A percentile compares a stretch with the other conserved stretches of the same genome.
Evolutionary conservation across 1,140 invertebrate genomes (phyloP).

Genomic region (Aporrectodea caliginosa): DNA sequence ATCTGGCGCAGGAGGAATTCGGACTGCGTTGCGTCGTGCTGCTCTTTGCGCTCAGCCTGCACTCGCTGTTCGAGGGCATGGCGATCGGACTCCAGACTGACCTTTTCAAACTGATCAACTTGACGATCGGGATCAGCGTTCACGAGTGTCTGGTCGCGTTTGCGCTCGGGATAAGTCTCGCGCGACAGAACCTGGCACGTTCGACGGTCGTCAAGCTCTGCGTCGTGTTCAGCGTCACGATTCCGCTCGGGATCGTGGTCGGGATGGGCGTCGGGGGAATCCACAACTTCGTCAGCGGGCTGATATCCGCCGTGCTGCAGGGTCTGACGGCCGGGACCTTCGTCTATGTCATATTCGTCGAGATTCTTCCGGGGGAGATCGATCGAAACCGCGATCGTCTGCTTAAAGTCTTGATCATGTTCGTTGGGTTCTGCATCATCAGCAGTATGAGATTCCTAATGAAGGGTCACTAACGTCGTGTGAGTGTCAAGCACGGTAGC

Average conservation of each 20-base stretch:
- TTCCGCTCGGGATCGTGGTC: conserved; percentile 54
- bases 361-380: conserved; percentile 44
- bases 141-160: conserved; percentile 55
- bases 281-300: conserved; percentile 32
- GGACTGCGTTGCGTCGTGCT: conserved; percentile 47
- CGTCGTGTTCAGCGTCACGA: conserved; percentile 45
- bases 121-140: conserved; percentile 53
- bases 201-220: conserved; percentile 42
- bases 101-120: conserved; percentile 39
- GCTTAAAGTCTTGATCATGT: conserved; percentile 43
- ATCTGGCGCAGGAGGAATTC: conserved; percentile 37
- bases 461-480: neutral
- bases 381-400: conserved; percentile 38
- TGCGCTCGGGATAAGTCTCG: conserved; percentile 54
- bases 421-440: conserved; percentile 40
- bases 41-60: conserved; percentile 52
- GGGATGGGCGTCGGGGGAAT: conserved; percentile 41
- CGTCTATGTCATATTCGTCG: conserved; percentile 29
- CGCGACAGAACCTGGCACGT: conserved; percentile 40
- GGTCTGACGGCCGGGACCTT: conserved; percentile 36
- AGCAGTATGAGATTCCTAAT: conserved; percentile 16
- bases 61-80: conserved; percentile 57
- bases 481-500: too few relatives aligned
- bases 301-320: conserved; percentile 52
- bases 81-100: conserved; percentile 53